Conservation (phyloP, 2,113 vertebrate species). For the Oncorhynchus masou region DNA sequence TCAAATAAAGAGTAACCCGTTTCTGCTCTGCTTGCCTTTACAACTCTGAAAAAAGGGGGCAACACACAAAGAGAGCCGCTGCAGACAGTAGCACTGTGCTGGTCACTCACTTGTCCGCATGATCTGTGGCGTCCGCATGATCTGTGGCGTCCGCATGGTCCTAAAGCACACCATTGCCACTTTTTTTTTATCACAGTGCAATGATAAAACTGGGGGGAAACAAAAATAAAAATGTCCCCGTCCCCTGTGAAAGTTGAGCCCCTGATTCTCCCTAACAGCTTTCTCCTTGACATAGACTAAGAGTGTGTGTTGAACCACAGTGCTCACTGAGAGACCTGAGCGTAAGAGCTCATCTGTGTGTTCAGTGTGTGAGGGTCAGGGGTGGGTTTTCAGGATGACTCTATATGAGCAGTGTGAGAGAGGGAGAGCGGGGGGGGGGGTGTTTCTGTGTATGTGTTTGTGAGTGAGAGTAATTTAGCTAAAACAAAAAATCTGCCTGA, state of each 20-base stretch:
- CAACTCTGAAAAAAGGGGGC: too few relatives aligned
- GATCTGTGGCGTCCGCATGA: too few relatives aligned
- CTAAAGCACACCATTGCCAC: too few relatives aligned
- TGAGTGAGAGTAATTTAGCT: constrained; percentile 46
- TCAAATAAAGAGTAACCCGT: too few relatives aligned
- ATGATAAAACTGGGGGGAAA: too few relatives aligned
- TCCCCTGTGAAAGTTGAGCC: constrained; percentile 58
- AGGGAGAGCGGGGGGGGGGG: constrained; percentile 6
- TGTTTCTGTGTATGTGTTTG: constrained; percentile 5
- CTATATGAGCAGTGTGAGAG: constrained; percentile 9
- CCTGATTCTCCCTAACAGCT: constrained; percentile 49
- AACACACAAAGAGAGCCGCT: too few relatives aligned
- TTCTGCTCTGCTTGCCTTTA: too few relatives aligned
- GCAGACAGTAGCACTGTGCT: too few relatives aligned
- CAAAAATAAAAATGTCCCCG: neutral
- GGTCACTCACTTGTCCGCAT: too few relatives aligned
- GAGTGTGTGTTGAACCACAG: constrained; percentile 74
- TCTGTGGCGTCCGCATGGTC: too few relatives aligned
- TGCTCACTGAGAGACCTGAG: constrained; percentile 66
- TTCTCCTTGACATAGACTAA: constrained; percentile 70
- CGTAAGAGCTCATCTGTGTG: constrained; percentile 50
- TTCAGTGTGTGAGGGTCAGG: constrained; percentile 14
- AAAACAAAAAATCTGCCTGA: constrained; percentile 58
- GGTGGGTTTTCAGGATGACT: neutral
- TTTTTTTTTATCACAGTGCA: too few relatives aligned